Conservation (phyloP, 2,888 invertebrate genomes). For the Carpatolechia fugitivella region DNA sequence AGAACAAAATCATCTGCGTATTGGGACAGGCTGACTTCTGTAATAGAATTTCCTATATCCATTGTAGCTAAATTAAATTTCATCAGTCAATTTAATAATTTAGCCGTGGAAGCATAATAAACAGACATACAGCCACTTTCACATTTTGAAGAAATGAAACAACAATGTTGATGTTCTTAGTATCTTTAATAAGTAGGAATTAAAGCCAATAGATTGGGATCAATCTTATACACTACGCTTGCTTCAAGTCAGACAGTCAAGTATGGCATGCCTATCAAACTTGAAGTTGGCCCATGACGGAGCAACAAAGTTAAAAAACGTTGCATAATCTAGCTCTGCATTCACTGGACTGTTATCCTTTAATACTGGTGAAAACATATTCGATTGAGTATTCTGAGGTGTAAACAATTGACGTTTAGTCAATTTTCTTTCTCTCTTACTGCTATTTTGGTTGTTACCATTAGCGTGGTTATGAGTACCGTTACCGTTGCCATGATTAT, state of each 20-base stretch:
- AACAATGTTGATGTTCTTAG: not conserved
- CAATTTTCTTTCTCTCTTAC: constrained; percentile 60
- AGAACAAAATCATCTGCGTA: too few relatives aligned
- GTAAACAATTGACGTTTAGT: constrained; percentile 80
- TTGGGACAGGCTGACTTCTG: too few relatives aligned
- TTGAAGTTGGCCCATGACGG: constrained; percentile 84
- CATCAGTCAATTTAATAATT: too few relatives aligned
- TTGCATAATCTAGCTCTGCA: constrained; percentile 33
- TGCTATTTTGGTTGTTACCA: constrained; percentile 30
- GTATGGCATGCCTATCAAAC: constrained; percentile 80
- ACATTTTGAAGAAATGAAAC: not conserved
- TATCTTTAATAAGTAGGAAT: constrained; percentile 12
- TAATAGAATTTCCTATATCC: too few relatives aligned
- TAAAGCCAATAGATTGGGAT: constrained; percentile 9
- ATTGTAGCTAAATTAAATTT: too few relatives aligned
- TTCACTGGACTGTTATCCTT: constrained; percentile 41
- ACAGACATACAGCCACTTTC: too few relatives aligned
- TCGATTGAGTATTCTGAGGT: constrained; percentile 57
- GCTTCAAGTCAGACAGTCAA: constrained; percentile 64
- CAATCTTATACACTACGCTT: constrained; percentile 1
- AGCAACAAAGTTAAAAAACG: constrained; percentile 71
- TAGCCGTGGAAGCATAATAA: too few relatives aligned
- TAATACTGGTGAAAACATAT: constrained; percentile 48
- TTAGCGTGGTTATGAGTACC: constrained; percentile 17
- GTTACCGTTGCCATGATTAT: constrained; percentile 17